Percentiles rank a stretch among this genome's conserved stretches.
phyloP scores from a whole-genome alignment of 2,113 vertebrate genomes.

The Dendropsophus ebraccatus region DNA sequence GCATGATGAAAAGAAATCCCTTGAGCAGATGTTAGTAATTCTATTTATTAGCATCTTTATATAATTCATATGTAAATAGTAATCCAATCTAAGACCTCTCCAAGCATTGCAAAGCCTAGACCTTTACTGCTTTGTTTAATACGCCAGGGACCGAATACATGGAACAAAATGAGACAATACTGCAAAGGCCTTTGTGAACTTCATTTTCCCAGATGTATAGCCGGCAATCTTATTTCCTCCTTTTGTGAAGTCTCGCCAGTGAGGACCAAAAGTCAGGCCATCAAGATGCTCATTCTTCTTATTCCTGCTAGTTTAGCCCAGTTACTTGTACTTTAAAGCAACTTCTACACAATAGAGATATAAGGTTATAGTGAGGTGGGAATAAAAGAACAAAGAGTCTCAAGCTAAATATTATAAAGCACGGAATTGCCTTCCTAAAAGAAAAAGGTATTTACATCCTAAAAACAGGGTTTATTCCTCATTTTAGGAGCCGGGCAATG shows the following conservation, averaged over 20 bases:
- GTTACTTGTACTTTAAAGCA: not conserved
- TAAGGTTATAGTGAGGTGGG: not conserved
- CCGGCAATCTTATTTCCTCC: not conserved
- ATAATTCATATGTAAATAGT: conserved; percentile 23
- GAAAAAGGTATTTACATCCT: not conserved
- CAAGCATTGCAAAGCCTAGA: not conserved
- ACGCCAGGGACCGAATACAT: not conserved
- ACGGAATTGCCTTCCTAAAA: not conserved
- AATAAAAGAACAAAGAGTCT: not conserved
- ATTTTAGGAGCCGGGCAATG: no score
- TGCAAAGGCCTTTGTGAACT: not conserved
- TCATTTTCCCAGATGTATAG: not conserved
- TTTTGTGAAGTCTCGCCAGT: not conserved
- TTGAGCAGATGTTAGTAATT: conserved; percentile 39
- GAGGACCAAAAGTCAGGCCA: not conserved
- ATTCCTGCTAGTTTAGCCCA: not conserved
- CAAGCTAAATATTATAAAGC: not conserved
- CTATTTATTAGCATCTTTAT: conserved; percentile 23
- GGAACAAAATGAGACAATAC: not conserved
- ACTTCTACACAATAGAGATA: not conserved
- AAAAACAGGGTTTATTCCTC: no score
- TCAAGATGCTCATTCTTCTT: not conserved
- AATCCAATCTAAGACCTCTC: conserved; percentile 40
- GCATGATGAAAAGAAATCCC: conserved; percentile 28
- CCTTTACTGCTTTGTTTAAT: not conserved